phyloP scores from a whole-genome alignment of 1,140 invertebrate species.

The Drosophila fuyamai region DNA sequence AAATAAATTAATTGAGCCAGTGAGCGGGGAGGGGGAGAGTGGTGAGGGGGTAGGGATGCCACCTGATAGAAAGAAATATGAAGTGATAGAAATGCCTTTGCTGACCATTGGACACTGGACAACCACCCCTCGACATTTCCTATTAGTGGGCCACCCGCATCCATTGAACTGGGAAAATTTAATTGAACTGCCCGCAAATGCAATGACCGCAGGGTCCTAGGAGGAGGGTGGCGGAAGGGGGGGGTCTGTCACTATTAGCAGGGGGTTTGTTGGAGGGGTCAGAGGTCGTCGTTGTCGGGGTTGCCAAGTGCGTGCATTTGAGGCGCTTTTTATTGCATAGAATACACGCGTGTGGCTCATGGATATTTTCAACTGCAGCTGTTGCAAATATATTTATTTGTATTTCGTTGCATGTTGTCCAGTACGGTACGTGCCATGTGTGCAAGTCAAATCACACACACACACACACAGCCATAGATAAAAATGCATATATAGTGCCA shows the following conservation, averaged over 20 bases:
- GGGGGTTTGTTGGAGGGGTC: conserved; percentile 10
- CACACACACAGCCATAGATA: conserved; percentile 12
- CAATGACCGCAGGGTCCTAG: conserved; percentile 34
- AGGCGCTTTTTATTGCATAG: conserved; percentile 74
- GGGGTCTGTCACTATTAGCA: conserved; percentile 46
- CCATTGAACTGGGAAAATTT: conserved; percentile 71
- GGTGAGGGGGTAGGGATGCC: neutral
- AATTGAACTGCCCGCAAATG: conserved; percentile 72
- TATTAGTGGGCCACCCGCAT: conserved; percentile 59
- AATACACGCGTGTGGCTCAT: conserved; percentile 9
- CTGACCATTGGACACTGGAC: neutral
- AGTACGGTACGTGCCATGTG: conserved; percentile 68
- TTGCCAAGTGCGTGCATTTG: conserved; percentile 53
- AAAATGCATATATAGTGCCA: neutral
- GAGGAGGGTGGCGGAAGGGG: neutral
- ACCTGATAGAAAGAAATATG: conserved; percentile 66
- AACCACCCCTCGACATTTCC: neutral
- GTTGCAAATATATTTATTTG: conserved; percentile 81
- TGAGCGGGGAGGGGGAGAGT: neutral
- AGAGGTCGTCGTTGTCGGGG: neutral
- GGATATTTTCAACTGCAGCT: conserved; percentile 77
- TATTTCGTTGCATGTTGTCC: conserved; percentile 64
- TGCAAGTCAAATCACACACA: conserved; percentile 56
- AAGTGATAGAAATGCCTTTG: conserved; percentile 62
- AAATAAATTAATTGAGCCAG: conserved; percentile 77